Base-by-base conservation (phyloP, 2,888 invertebrate genomes). In the Piscicola geometra region DNA sequence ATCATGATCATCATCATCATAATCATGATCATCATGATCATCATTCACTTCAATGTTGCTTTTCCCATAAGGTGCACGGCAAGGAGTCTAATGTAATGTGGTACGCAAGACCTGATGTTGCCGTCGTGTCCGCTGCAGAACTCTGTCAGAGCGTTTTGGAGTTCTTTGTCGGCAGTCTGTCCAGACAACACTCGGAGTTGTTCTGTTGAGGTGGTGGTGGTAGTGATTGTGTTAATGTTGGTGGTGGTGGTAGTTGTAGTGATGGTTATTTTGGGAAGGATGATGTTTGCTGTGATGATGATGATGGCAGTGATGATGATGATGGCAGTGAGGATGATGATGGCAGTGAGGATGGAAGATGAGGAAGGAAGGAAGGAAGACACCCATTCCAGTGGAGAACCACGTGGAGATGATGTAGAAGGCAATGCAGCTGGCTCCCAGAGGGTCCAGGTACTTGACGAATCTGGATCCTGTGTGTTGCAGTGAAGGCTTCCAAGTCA, bases 371-470 rank as follows among this genome's bases (percentile, higher is more conserved):
- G 32, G 33, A n/a, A n/a, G n/a, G n/a, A n/a, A n/a, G n/a, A n/a
- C 32, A 75, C 86, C 85, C 77, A 81, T 82, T 2, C 86, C 87
- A 1, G 86, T 86, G 1, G 81, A 79, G 78, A 82, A 83, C 86
- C 86, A 87, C 66, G 83, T 85, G 75, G 81, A 79, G 15, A 85
- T 82, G 77, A 87, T 87, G 82, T 87, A 87, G 50, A 86, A 25
- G 35, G 85, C 84, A 52, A 87, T 87, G 1, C 85, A 32, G 9
- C 87, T 85, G 67, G 87, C 87, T 5, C 87, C 87, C 5, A 84
- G 78, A 0, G 87, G 87, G 80, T 87, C 87, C 25, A 86, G 78
- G 78, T 84, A 87, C n/a, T 83, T 81, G 80, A 86, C 82, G 15
- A 74, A 28, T 21, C 69, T 74, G 68, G 56, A 25, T 25, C 76